Evolutionary conservation across 2,113 vertebrate species (phyloP).

Genomic region (Myanophis thanlyinensis): DNA sequence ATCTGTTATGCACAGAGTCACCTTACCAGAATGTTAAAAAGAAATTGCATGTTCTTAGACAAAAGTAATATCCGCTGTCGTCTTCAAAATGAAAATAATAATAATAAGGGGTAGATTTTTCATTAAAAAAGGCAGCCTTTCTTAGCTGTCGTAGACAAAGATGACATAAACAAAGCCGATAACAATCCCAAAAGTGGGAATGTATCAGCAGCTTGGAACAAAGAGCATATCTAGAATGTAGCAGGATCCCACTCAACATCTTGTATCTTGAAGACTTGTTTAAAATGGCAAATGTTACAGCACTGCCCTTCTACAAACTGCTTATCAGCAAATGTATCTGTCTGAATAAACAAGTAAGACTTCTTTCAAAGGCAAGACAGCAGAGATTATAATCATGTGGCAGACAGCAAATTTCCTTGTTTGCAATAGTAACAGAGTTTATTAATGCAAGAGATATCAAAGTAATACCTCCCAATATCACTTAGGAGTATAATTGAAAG

Average conservation of each 20-base stretch:
- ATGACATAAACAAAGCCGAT: conserved; percentile 57
- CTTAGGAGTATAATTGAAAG: neutral
- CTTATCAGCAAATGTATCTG: neutral
- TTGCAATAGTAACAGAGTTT: conserved; percentile 1
- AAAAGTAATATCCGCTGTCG: conserved; percentile 60
- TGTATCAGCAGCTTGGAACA: conserved; percentile 53
- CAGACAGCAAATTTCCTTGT: conserved; percentile 1
- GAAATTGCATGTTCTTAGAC: neutral
- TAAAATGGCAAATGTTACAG: conserved; percentile 6
- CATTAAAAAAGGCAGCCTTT: conserved; percentile 52
- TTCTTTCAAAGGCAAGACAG: conserved; percentile 9
- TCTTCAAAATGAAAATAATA: conserved; percentile 31
- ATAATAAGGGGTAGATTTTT: conserved; percentile 37
- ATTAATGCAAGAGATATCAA: neutral
- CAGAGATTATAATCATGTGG: conserved; percentile 31
- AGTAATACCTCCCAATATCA: neutral
- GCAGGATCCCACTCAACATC: neutral
- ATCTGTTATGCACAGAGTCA: neutral
- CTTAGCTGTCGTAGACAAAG: conserved; percentile 41
- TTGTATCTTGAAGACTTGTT: conserved; percentile 3
- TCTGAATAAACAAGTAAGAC: neutral
- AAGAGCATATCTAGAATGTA: conserved; percentile 33
- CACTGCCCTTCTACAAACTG: neutral
- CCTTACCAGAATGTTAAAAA: conserved; percentile 22
- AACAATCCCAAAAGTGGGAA: conserved; percentile 49